phyloP scores from a whole-genome alignment of 1,140 invertebrate species.

The Phymorhynchus buccinoides region DNA sequence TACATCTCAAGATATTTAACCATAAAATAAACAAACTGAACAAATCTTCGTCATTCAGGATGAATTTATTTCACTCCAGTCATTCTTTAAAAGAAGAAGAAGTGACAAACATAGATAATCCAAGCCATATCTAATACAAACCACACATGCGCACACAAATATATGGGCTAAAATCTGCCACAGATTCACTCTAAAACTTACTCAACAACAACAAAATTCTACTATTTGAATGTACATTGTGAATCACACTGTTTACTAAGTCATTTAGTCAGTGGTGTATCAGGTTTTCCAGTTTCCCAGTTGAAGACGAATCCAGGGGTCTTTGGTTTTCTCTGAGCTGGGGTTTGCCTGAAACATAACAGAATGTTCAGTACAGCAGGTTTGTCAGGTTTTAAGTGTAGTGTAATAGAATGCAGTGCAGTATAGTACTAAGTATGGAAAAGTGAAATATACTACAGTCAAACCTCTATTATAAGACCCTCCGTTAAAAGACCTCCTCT shows the following conservation, averaged over 20 bases:
- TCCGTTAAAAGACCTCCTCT: not conserved
- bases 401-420: no score
- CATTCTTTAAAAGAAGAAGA: not conserved
- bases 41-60: not conserved
- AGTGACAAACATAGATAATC: not conserved
- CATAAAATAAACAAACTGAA: not conserved
- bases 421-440: not conserved
- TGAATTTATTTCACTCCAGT: not conserved
- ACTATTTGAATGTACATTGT: no score
- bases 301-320: not conserved
- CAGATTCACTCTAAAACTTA: not conserved
- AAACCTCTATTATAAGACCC: not conserved
- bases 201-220: not conserved
- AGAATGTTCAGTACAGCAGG: not conserved
- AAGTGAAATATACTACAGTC: no score
- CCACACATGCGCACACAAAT: not conserved
- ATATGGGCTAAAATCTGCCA: not conserved
- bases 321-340: conserved; percentile 4
- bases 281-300: conserved; percentile 2
- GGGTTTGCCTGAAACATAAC: not conserved
- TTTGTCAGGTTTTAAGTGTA: not conserved
- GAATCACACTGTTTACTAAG: not conserved
- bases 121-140: not conserved
- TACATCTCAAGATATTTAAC: not conserved
- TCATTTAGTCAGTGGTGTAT: not conserved